These are phyloP conservation scores for Erebia aethiops DNA, from an alignment of 2,888 invertebrate species.

Conservation along the genomic window DNA sequence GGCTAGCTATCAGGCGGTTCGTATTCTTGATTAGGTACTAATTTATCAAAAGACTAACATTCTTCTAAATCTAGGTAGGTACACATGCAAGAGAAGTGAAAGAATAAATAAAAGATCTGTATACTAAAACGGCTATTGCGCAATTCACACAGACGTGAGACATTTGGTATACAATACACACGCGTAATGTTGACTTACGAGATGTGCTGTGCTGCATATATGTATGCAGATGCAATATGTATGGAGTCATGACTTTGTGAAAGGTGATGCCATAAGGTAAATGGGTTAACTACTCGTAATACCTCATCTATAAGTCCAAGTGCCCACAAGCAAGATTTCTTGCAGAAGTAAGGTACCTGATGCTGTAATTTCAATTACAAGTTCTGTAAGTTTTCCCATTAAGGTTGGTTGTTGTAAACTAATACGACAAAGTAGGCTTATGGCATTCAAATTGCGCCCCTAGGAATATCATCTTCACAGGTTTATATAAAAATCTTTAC, in stretches of 20 bases:
- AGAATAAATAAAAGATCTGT: not conserved
- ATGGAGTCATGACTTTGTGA: conserved; percentile 16
- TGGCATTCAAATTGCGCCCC: too few species aligned
- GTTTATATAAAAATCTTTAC: too few species aligned
- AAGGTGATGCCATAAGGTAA: not conserved
- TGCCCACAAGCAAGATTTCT: too few species aligned
- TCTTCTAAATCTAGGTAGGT: not conserved
- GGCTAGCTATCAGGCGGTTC: too few species aligned
- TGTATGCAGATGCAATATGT: conserved; percentile 8
- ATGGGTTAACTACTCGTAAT: not conserved
- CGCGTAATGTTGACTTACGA: conserved; percentile 35
- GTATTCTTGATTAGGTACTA: too few species aligned
- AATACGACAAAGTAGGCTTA: too few species aligned
- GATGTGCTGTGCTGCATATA: conserved; percentile 21
- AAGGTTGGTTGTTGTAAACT: too few species aligned
- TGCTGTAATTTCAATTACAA: too few species aligned
- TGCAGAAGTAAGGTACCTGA: too few species aligned
- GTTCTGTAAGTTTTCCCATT: too few species aligned
- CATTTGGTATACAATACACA: conserved; percentile 38
- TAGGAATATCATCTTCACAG: too few species aligned
- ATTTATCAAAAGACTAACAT: not conserved
- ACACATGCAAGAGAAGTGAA: not conserved
- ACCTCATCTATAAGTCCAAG: too few species aligned
- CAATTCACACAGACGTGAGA: conserved; percentile 37
- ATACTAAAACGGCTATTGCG: conserved; percentile 28